These are phyloP conservation scores for Spea bombifrons DNA, from an alignment of 2,113 vertebrate genomes.

Conservation along the genomic window DNA sequence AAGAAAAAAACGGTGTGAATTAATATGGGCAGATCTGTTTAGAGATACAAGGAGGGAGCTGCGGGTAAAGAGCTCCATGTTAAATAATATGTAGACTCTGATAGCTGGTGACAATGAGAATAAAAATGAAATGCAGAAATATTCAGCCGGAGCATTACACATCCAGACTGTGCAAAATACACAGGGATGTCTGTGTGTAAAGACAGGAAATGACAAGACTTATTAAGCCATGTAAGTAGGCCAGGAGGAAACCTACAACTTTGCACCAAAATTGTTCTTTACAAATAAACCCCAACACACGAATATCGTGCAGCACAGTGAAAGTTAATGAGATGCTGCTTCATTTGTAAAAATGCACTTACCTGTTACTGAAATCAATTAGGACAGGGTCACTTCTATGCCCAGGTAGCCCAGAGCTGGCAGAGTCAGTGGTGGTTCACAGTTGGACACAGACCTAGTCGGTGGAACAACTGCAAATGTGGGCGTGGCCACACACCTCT, in stretches of 20 bases:
- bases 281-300: too few species aligned
- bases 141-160: neutral
- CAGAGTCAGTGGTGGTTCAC: too few species aligned
- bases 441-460: too few species aligned
- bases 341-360: too few species aligned
- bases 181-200: constrained; percentile 6
- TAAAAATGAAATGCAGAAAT: constrained; percentile 17
- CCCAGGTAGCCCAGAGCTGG: too few species aligned
- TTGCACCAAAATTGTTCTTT: too few species aligned
- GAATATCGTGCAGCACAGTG: too few species aligned
- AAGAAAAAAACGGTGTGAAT: constrained; percentile 30
- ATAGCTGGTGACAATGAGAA: constrained; percentile 30
- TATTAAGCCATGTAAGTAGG: neutral
- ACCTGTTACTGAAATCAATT: too few species aligned
- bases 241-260: neutral
- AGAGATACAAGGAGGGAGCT: constrained; percentile 6
- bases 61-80: constrained; percentile 11
- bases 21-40: constrained; percentile 39
- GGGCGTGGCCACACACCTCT: too few species aligned
- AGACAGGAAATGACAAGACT: constrained; percentile 14
- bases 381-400: too few species aligned
- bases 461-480: too few species aligned
- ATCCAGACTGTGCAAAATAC: constrained; percentile 1
- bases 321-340: too few species aligned
- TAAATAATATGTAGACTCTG: constrained; percentile 37